phyloP scores from a whole-genome alignment of 2,888 invertebrate genomes.

The Lasioglossum figueresi region DNA sequence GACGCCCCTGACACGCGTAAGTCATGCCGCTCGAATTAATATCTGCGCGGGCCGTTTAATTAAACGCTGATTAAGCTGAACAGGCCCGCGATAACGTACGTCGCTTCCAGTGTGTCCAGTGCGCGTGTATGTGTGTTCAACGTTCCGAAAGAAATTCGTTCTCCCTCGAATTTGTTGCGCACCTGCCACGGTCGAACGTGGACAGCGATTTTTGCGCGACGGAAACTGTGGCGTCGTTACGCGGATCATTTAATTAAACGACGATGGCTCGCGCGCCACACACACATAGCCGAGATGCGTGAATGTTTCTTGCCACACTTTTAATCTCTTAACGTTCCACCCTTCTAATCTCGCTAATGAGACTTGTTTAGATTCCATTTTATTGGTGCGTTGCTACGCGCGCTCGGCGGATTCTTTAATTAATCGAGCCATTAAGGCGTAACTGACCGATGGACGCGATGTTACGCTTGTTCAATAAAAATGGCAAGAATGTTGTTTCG shows the following conservation, averaged over 20 bases:
- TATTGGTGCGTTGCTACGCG: not conserved
- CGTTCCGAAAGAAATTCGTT: conserved; percentile 1
- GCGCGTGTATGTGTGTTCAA: too few relatives aligned
- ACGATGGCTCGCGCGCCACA: not conserved
- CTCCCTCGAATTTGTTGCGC: conserved; percentile 21
- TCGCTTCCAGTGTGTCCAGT: not conserved
- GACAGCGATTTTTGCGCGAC: not conserved
- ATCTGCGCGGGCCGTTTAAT: conserved; percentile 44
- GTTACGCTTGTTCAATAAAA: not conserved
- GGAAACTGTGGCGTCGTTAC: not conserved
- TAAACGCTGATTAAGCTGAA: conserved; percentile 47
- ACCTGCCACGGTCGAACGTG: not conserved
- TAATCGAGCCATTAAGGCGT: not conserved
- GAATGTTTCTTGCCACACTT: not conserved
- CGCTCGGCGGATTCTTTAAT: not conserved
- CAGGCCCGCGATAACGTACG: conserved; percentile 17
- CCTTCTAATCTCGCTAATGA: conserved; percentile 7
- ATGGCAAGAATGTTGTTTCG: not conserved
- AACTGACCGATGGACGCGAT: not conserved
- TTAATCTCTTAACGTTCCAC: conserved; percentile 10
- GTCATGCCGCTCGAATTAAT: conserved; percentile 44
- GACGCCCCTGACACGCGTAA: conserved; percentile 32
- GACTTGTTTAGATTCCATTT: not conserved
- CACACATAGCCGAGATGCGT: not conserved
- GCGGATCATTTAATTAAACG: conserved; percentile 35